A percentile compares a stretch with the other conserved stretches of the same genome.
Evolutionary conservation across 2,888 invertebrate species (phyloP).

Genomic region (Noctua comes): DNA sequence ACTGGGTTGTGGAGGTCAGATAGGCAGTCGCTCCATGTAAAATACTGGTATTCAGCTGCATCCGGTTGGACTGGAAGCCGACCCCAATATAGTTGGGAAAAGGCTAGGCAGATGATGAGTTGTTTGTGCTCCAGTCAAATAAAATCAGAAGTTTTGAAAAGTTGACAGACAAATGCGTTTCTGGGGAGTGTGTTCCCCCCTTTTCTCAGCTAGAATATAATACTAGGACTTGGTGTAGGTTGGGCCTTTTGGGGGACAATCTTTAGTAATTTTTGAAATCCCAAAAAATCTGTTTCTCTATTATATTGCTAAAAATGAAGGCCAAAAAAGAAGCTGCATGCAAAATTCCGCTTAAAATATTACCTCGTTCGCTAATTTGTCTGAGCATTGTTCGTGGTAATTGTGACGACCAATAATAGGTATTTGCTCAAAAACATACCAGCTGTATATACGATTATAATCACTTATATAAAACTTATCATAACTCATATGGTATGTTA

Average conservation of each 20-base stretch:
- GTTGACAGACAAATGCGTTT: too few relatives aligned
- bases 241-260: background rate
- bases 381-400: background rate
- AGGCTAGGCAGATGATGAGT: too few relatives aligned
- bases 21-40: too few relatives aligned
- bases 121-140: background rate
- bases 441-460: background rate
- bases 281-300: background rate
- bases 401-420: background rate
- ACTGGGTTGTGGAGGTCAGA: too few relatives aligned
- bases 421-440: background rate
- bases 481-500: background rate
- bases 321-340: background rate
- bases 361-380: background rate
- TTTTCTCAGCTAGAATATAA: background rate
- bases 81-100: too few relatives aligned
- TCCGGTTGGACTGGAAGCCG: too few relatives aligned
- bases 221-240: background rate
- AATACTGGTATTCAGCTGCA: too few relatives aligned
- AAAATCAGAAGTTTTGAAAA: background rate
- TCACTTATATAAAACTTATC: background rate
- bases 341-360: constrained; percentile 6
- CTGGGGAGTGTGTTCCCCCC: background rate
- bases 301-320: background rate
- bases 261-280: background rate